Evolutionary conservation across 2,888 invertebrate genomes (phyloP).

Genomic region (Chloromyia formosa): DNA sequence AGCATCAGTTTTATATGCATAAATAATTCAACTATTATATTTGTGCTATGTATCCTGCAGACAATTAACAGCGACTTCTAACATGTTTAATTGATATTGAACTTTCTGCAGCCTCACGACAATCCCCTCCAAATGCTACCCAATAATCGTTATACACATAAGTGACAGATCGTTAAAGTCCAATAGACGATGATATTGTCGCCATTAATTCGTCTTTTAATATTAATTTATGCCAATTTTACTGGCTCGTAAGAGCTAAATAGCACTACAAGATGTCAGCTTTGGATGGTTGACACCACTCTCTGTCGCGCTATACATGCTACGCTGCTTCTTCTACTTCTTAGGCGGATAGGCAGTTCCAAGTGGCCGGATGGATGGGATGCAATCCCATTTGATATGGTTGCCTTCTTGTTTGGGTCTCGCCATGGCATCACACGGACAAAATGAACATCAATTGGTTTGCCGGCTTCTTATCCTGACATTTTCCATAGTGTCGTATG

Average conservation of each 20-base stretch:
- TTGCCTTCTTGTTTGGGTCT: slow-evolving; percentile 4
- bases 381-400: not conserved
- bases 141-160: slow-evolving; percentile 10
- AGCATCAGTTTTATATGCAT: too few relatives aligned
- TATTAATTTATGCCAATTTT: slow-evolving; percentile 45
- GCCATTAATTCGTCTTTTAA: slow-evolving; percentile 37
- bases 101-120: too few relatives aligned
- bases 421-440: slow-evolving; percentile 11
- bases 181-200: slow-evolving; percentile 39
- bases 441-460: slow-evolving; percentile 37
- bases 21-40: too few relatives aligned
- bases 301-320: not conserved
- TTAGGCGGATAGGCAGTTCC: not conserved
- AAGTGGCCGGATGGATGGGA: not conserved
- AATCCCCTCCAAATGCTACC: not conserved
- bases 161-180: slow-evolving; percentile 36
- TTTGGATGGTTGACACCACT: slow-evolving; percentile 10
- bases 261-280: slow-evolving; percentile 36
- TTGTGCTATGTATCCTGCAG: too few relatives aligned
- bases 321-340: too few relatives aligned
- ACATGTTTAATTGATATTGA: too few relatives aligned
- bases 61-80: too few relatives aligned
- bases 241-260: slow-evolving; percentile 32
- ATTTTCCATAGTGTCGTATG: not conserved
- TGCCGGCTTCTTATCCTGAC: slow-evolving; percentile 24